A percentile compares a stretch with the other conserved stretches of the same genome.
These are phyloP conservation scores for Ctenicera cuprea DNA, from an alignment of 2,888 invertebrate species.

Conservation along the genomic window DNA sequence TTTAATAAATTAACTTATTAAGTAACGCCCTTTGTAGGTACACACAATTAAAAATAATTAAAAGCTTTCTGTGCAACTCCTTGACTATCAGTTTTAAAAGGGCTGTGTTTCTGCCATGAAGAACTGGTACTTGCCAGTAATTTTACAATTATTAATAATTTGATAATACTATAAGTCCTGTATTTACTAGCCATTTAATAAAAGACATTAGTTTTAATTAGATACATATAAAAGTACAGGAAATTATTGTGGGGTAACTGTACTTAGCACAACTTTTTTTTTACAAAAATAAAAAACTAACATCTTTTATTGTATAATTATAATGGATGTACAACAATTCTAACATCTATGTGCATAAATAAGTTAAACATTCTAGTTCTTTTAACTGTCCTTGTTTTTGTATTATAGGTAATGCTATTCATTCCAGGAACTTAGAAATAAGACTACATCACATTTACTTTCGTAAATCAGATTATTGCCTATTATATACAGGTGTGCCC, in stretches of 20 bases:
- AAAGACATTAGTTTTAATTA: constrained; percentile 30
- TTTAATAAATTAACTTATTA: constrained; percentile 65
- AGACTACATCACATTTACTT: constrained; percentile 52
- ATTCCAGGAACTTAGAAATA: constrained; percentile 49
- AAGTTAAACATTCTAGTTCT: constrained; percentile 19
- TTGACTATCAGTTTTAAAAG: constrained; percentile 38
- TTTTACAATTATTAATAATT: constrained; percentile 2
- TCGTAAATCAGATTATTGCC: constrained; percentile 43
- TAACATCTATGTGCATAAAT: constrained; percentile 25
- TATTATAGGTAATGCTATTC: constrained; percentile 35
- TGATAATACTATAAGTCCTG: constrained; percentile 2
- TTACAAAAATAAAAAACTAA: constrained; percentile 28
- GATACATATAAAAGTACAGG: background rate
- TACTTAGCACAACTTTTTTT: background rate
- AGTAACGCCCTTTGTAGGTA: constrained; percentile 40
- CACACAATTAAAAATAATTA: constrained; percentile 31
- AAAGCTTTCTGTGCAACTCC: constrained; percentile 8
- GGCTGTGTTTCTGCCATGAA: constrained; percentile 12
- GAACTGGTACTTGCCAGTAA: constrained; percentile 9
- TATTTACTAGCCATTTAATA: constrained; percentile 19
- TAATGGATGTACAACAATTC: constrained; percentile 14
- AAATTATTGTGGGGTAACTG: constrained; percentile 9
- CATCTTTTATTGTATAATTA: constrained; percentile 32
- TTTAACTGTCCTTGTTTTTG: constrained; percentile 36
- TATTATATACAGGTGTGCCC: constrained; percentile 32